Conservation (phyloP, 35 echinoderm and acorn worm species). For the Anneissia japonica region DNA sequence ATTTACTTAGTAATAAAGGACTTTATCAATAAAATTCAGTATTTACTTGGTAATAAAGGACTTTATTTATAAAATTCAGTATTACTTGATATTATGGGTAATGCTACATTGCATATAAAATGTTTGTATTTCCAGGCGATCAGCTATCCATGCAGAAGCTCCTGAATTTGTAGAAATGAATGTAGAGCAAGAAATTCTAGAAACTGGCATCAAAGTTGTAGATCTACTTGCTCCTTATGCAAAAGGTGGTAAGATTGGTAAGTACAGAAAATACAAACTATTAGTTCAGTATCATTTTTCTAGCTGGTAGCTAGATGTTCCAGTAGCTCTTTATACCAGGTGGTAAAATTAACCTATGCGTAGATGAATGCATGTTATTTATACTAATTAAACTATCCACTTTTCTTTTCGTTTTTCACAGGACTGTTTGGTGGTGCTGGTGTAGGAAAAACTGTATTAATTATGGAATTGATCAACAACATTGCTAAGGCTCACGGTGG, state of each 20-base stretch:
- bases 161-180: constrained; percentile 95
- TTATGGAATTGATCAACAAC: constrained; percentile 99
- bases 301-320: no score
- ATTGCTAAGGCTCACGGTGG: constrained; percentile 99
- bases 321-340: no score
- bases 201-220: constrained; percentile 95
- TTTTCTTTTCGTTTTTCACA: constrained; percentile 8
- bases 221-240: constrained; percentile 89
- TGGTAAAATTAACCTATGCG: background rate
- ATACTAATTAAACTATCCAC: background rate
- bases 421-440: constrained; percentile 98
- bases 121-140: constrained; percentile 32
- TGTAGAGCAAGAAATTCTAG: constrained; percentile 78
- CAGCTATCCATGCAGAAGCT: constrained; percentile 87
- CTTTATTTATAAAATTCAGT: no score
- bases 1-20: no score
- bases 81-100: no score
- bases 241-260: constrained; percentile 98
- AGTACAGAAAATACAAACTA: background rate
- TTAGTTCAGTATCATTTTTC: background rate
- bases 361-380: background rate
- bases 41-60: no score
- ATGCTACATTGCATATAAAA: no score
- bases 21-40: no score
- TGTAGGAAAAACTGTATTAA: constrained; percentile 98